Evolutionary conservation across 2,888 invertebrate species (phyloP).

Genomic region (Mayetiola destructor): DNA sequence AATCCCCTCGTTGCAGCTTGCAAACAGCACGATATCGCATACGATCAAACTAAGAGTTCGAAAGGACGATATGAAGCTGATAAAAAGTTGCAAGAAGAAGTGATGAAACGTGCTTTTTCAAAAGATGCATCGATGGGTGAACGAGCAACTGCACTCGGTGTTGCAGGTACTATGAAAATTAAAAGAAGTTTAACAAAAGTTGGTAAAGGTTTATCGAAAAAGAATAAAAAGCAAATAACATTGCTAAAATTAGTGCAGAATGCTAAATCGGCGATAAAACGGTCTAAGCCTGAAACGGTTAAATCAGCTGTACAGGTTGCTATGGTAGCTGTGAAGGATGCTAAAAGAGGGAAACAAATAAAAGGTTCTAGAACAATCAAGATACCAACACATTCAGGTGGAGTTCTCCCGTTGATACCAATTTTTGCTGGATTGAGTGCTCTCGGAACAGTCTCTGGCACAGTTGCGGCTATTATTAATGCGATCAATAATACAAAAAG

Average conservation of each 20-base stretch:
- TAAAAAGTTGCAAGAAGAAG: constrained; percentile 17
- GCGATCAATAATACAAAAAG: constrained; percentile 26
- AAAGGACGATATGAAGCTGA: neutral
- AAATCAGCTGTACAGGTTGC: neutral
- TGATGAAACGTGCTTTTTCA: constrained; percentile 18
- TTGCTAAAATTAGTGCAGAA: neutral
- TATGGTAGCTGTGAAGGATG: neutral
- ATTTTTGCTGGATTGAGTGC: constrained; percentile 28
- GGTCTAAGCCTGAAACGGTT: neutral
- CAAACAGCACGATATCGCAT: constrained; percentile 19
- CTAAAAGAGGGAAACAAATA: neutral
- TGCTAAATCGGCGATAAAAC: neutral
- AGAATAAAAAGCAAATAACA: neutral
- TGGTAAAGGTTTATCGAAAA: neutral
- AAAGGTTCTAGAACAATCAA: constrained; percentile 23
- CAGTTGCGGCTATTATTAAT: constrained; percentile 27
- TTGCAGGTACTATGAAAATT: constrained; percentile 18
- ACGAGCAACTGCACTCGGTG: constrained; percentile 17
- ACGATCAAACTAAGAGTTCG: constrained; percentile 15
- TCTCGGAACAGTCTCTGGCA: constrained; percentile 26
- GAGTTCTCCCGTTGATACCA: constrained; percentile 26
- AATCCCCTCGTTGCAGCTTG: constrained; percentile 23
- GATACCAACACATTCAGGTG: constrained; percentile 25
- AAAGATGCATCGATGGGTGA: constrained; percentile 17
- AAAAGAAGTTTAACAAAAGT: constrained; percentile 17